Evolutionary conservation across 2,888 invertebrate genomes (phyloP), one percentile per base, ranked within the genome.

Genomic region (Idaea dimidiata): DNA sequence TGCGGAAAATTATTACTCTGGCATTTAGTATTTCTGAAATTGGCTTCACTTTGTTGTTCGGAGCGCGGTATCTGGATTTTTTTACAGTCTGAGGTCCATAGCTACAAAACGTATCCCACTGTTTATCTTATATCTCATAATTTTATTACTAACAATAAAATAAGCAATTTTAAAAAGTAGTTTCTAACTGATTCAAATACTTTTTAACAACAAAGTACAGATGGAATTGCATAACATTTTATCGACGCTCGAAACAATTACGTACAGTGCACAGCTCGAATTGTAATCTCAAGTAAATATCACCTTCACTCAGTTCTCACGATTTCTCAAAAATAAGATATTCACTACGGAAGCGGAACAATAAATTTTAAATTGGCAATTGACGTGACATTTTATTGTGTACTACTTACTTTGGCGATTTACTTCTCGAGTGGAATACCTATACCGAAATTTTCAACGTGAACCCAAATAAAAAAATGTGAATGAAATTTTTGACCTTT

Each of bases 381-480:
- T 57, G 16, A 24, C 43, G 53, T 16, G 24, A 57, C 61, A 33
- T 53, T 54, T 62, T 18, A 18, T 18, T 24, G 43, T 56, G 31
- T 59, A 43, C 43, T 10, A 43, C 43, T 14, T 43, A 43, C 43
- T 43, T 10, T 43, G 14, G 10, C 43, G 43, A 43, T 10, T 43
- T 43, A 17, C 18, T 56, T 56, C 10, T 56, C 56, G 4, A 10
- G 56, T 14, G 7, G 18, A 56, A 6, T 56, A n/a, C n/a, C n/a
- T n/a, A 17, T 1, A 56, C 54, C 54, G 16, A 55, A 16, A 17
- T 14, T 2, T 7, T 5, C 17, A 16, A 16, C n/a, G 16, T 43
- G 58, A 62, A 58, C 59, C 32, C 57, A 63, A 61, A 59, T 62
- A 58, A 59, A 61, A 60, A 62, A 63, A 58, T 59, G 8, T 54